phyloP scores from a whole-genome alignment of 1,140 invertebrate genomes.

The Bilobella aurantiaca region DNA sequence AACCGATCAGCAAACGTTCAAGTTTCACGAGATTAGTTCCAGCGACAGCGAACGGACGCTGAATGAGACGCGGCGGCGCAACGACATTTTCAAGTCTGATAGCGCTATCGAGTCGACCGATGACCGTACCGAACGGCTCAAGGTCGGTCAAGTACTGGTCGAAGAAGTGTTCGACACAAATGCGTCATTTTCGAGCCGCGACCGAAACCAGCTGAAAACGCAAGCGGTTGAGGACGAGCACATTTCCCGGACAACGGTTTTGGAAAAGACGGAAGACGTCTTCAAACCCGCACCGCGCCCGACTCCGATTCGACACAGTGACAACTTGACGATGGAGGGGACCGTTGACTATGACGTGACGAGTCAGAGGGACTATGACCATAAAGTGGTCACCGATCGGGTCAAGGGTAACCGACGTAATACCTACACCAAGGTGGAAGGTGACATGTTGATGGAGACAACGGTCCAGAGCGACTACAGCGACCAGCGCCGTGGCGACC shows the following conservation, averaged over 20 bases:
- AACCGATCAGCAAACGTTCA: slow-evolving; percentile 29
- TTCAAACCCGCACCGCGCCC: background rate
- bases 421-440: slow-evolving; percentile 30
- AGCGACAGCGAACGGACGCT: background rate
- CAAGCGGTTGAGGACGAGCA: slow-evolving; percentile 27
- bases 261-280: slow-evolving; percentile 28
- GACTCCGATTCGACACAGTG: slow-evolving; percentile 10
- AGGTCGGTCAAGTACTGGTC: slow-evolving; percentile 26
- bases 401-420: slow-evolving; percentile 18
- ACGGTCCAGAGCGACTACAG: slow-evolving; percentile 38
- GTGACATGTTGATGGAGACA: slow-evolving; percentile 48
- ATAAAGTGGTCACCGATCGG: slow-evolving; percentile 17
- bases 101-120: background rate
- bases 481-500: background rate
- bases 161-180: slow-evolving; percentile 31
- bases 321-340: slow-evolving; percentile 27
- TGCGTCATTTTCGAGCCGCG: slow-evolving; percentile 25
- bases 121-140: background rate
- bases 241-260: slow-evolving; percentile 23
- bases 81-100: background rate
- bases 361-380: slow-evolving; percentile 19
- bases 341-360: slow-evolving; percentile 21
- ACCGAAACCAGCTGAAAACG: slow-evolving; percentile 19
- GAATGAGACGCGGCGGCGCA: background rate
- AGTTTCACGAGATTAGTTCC: slow-evolving; percentile 18